phyloP scores from a whole-genome alignment of 2,113 vertebrate species.

The Corythornis madagascariensis region DNA sequence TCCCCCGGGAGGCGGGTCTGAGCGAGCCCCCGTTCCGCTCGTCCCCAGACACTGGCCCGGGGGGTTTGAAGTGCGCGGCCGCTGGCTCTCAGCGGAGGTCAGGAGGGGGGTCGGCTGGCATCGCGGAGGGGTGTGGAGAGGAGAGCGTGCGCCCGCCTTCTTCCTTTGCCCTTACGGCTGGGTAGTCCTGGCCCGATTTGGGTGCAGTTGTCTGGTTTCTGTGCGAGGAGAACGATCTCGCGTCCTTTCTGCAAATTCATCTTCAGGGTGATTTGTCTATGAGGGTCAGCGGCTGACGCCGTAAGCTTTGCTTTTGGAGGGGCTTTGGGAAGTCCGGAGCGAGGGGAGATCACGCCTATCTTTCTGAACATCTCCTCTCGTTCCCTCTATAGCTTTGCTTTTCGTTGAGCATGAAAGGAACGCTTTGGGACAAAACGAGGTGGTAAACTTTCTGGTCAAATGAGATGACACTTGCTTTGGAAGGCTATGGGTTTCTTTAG shows the following conservation, averaged over 20 bases:
- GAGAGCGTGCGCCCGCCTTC: no score
- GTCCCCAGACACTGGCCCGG: background rate
- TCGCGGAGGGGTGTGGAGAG: background rate
- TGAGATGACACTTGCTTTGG: background rate
- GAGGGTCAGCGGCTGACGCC: fast-evolving
- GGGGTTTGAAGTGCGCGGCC: background rate
- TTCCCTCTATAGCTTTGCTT: background rate
- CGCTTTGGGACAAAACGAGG: background rate
- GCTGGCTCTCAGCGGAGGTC: background rate
- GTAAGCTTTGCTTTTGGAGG: background rate
- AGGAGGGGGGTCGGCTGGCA: background rate
- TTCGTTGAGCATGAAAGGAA: background rate
- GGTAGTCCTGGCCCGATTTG: background rate
- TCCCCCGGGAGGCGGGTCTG: background rate
- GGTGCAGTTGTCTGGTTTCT: background rate
- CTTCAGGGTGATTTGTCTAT: background rate
- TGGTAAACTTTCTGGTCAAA: background rate
- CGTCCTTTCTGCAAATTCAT: background rate
- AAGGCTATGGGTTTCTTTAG: background rate
- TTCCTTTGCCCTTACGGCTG: fast-evolving
- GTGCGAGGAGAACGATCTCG: background rate
- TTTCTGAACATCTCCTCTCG: background rate
- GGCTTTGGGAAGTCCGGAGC: background rate
- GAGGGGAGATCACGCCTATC: background rate
- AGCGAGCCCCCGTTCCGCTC: background rate